A percentile compares a stretch with the other conserved stretches of the same genome.
phyloP scores from a whole-genome alignment of 2,888 invertebrate species.

The Mamestra brassicae region DNA sequence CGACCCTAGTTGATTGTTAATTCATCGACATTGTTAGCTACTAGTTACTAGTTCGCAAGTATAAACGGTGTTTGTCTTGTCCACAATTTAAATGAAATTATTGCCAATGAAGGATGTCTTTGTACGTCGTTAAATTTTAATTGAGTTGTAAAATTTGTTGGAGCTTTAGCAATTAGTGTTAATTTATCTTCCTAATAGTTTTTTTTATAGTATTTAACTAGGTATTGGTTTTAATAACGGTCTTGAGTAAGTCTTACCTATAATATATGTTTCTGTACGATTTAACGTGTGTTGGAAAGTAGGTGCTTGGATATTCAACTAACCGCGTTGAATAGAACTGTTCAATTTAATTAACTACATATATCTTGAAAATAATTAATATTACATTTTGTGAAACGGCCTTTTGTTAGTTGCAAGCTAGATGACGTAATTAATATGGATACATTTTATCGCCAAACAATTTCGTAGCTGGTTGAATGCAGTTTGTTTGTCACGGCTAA shows the following conservation, averaged over 20 bases:
- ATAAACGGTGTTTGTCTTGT: conserved; percentile 73
- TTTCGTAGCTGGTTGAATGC: background rate
- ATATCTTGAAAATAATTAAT: background rate
- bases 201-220: background rate
- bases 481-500: conserved; percentile 2
- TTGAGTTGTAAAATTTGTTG: conserved; percentile 39
- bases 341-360: background rate
- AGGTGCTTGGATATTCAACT: background rate
- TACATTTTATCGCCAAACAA: background rate
- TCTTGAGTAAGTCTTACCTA: no score
- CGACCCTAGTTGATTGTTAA: conserved; percentile 81
- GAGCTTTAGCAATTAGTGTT: conserved; percentile 21
- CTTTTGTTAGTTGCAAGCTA: background rate
- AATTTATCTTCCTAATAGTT: background rate
- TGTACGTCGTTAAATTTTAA: conserved; percentile 48
- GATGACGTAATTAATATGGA: conserved; percentile 1
- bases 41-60: conserved; percentile 75
- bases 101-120: conserved; percentile 55
- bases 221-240: no score
- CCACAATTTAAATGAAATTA: conserved; percentile 71
- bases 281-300: no score
- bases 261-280: no score
- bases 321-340: background rate
- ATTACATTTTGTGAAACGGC: background rate
- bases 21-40: conserved; percentile 81